These are phyloP conservation scores for Mastigias papua DNA, from an alignment of 30 jellyfish, hydroid and myxozoan species.

Conservation along the genomic window DNA sequence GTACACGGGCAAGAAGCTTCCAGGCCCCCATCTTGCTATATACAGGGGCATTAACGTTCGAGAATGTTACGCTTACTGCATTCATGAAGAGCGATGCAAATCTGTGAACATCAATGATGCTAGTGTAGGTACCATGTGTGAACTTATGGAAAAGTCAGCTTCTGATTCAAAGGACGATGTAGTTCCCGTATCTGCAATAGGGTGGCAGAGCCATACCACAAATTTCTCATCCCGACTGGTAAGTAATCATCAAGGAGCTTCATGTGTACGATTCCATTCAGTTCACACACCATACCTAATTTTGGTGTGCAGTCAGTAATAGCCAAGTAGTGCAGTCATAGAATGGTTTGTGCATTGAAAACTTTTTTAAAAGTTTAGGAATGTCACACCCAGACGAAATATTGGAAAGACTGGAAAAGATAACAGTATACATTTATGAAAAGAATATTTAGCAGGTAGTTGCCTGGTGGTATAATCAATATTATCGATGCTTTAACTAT, in stretches of 20 bases:
- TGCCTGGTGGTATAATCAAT: too few species aligned
- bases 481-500: too few species aligned
- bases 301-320: too few species aligned
- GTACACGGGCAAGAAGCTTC: background rate
- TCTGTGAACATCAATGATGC: background rate
- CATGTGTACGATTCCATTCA: background rate
- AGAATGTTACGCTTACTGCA: background rate
- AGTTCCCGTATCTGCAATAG: too few species aligned
- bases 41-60: background rate
- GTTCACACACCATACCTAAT: too few species aligned
- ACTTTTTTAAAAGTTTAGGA: too few species aligned
- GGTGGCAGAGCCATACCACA: constrained; percentile 4
- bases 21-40: background rate
- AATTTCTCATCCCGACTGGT: constrained; percentile 12
- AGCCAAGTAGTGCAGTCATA: too few species aligned
- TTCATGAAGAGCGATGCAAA: background rate
- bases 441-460: too few species aligned
- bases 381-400: too few species aligned
- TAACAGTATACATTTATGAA: too few species aligned
- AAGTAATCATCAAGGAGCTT: background rate
- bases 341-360: too few species aligned
- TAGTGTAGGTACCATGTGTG: background rate
- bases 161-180: background rate
- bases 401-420: too few species aligned
- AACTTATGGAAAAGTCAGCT: background rate